Conservation (phyloP, 2,888 invertebrate species). For the Augiades crinisus region DNA sequence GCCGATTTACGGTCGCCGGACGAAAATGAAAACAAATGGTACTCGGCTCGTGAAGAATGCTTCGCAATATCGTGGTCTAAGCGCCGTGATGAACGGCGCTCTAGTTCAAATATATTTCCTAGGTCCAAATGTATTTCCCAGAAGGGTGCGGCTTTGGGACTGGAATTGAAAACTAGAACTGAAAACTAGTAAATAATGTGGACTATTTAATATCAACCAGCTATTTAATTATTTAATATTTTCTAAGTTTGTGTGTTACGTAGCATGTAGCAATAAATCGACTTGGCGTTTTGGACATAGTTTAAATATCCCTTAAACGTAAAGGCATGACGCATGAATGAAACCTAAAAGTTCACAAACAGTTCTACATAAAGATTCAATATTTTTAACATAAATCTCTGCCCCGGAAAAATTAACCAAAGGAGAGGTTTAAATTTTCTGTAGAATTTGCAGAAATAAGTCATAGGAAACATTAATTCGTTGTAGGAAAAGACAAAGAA, state of each 20-base stretch:
- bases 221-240: no score
- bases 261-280: no score
- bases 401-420: conserved; percentile 10
- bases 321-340: no score
- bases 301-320: no score
- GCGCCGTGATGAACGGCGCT: conserved; percentile 9
- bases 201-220: no score
- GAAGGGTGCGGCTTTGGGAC: not conserved
- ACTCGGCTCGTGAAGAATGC: conserved; percentile 27
- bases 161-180: no score
- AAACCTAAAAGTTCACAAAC: not conserved
- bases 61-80: conserved; percentile 21
- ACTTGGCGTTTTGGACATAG: no score
- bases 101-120: conserved; percentile 9
- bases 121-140: not conserved
- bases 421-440: conserved; percentile 19
- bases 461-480: conserved; percentile 25
- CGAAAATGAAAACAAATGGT: conserved; percentile 33
- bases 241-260: no score
- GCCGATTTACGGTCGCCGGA: conserved; percentile 27
- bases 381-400: conserved; percentile 17
- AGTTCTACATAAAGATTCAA: conserved; percentile 13
- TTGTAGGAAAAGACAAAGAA: conserved; percentile 21
- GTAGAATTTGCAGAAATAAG: conserved; percentile 22
- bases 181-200: no score